Evolutionary conservation across 2,113 vertebrate genomes (phyloP).

Genomic region (Daphoenositta chrysoptera): DNA sequence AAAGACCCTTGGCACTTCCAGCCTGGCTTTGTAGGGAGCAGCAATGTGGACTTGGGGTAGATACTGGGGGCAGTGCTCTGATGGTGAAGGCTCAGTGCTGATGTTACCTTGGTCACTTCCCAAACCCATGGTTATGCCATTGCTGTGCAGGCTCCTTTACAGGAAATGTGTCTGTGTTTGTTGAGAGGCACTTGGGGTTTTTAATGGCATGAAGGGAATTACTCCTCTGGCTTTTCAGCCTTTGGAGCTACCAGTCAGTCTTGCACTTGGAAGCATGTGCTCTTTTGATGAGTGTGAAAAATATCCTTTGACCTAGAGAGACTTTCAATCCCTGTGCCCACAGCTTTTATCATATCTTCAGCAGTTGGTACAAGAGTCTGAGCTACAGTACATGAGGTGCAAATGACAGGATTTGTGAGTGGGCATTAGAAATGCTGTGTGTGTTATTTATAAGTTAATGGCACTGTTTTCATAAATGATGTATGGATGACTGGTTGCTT

Average conservation of each 20-base stretch:
- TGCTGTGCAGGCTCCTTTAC: background rate
- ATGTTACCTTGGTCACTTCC: background rate
- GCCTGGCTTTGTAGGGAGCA: background rate
- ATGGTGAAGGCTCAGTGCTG: background rate
- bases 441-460: background rate
- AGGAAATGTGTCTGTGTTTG: background rate
- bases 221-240: background rate
- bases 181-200: background rate
- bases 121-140: background rate
- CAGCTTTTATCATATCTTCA: background rate
- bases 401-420: background rate
- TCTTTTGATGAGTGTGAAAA: background rate
- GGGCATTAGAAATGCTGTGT: background rate
- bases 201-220: background rate
- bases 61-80: rapidly evolving
- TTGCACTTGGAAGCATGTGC: background rate
- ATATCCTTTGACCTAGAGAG: background rate
- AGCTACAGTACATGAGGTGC: background rate
- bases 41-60: background rate
- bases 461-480: background rate
- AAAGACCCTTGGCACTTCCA: background rate
- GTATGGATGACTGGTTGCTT: background rate
- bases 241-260: background rate
- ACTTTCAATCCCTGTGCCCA: background rate
- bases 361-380: background rate